Percentiles rank a stretch among this genome's conserved stretches.
Evolutionary conservation across 1,140 invertebrate genomes (phyloP).

Genomic region (Delia radicum): DNA sequence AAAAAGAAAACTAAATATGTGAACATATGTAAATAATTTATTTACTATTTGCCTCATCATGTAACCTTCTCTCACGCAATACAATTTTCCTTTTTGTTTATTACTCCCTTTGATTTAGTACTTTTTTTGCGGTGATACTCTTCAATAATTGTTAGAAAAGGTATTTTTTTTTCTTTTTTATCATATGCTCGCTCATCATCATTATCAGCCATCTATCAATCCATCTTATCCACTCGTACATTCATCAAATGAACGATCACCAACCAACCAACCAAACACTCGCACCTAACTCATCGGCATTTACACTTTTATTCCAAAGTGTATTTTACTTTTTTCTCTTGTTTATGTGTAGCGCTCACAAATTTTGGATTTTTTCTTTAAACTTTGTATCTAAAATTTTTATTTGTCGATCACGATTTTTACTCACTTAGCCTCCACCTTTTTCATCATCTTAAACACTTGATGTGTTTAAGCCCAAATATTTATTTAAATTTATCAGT

Average conservation of each 20-base stretch:
- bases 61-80: not conserved
- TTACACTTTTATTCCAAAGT: constrained; percentile 1
- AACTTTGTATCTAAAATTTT: not conserved
- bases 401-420: not conserved
- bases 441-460: not conserved
- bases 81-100: not conserved
- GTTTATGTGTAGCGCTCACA: constrained; percentile 12
- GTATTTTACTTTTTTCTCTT: constrained; percentile 12
- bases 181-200: not conserved
- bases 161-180: not conserved
- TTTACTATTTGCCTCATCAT: not conserved
- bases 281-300: too few relatives aligned
- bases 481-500: too few relatives aligned
- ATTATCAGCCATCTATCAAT: not conserved
- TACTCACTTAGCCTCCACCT: not conserved
- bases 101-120: not conserved
- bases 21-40: not conserved
- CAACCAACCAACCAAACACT: not conserved
- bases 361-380: constrained; percentile 3
- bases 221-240: not conserved
- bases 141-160: not conserved
- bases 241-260: not conserved
- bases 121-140: not conserved
- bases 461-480: not conserved
- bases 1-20: too few relatives aligned